These are phyloP conservation scores for Pterophyllum scalare DNA, from an alignment of 2,113 vertebrate genomes.

Conservation along the genomic window DNA sequence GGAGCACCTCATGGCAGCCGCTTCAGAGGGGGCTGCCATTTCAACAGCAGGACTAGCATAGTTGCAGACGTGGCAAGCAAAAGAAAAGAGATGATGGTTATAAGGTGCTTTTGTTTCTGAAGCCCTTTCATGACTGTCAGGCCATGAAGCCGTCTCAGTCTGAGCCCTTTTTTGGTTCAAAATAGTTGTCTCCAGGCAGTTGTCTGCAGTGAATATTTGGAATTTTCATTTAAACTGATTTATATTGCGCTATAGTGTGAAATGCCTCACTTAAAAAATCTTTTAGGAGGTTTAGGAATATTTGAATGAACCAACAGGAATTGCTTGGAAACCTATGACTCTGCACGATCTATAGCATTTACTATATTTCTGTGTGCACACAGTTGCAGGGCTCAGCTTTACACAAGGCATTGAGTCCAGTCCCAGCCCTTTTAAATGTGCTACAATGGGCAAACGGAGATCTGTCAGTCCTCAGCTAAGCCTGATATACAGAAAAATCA, in stretches of 20 bases:
- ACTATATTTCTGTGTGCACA: neutral
- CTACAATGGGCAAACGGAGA: neutral
- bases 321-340: neutral
- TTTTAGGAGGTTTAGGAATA: neutral
- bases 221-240: constrained; percentile 93
- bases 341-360: neutral
- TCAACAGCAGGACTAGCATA: constrained; percentile 91
- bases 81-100: constrained; percentile 92
- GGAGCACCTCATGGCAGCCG: constrained; percentile 96
- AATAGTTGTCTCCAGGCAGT: constrained; percentile 93
- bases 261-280: constrained; percentile 54
- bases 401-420: neutral
- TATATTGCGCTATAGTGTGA: constrained; percentile 90
- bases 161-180: constrained; percentile 86
- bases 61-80: constrained; percentile 96
- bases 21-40: constrained; percentile 83
- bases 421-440: neutral
- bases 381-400: constrained; percentile 1
- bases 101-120: constrained; percentile 97
- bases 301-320: neutral
- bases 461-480: neutral
- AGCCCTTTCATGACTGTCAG: constrained; percentile 97
- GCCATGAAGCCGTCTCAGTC: constrained; percentile 91
- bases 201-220: constrained; percentile 85
- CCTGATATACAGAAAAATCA: neutral